Conservation (phyloP, 1,140 invertebrate species). For the Drosophila rufa region DNA sequence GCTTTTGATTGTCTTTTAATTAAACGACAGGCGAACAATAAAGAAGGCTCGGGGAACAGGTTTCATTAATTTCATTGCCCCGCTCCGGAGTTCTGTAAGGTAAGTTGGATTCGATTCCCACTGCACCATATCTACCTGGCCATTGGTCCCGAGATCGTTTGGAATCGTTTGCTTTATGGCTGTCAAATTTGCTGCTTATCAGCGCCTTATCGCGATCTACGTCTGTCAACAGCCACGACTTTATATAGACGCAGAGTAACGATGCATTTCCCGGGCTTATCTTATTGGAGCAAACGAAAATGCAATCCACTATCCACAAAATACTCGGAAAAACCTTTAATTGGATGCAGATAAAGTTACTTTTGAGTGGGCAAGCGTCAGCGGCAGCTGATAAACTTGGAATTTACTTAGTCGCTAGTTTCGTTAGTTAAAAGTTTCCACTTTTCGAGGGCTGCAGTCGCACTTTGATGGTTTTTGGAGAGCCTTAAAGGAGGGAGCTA, state of each 20-base stretch:
- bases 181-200: constrained; percentile 81
- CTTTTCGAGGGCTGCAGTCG: constrained; percentile 14
- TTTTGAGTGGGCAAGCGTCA: constrained; percentile 46
- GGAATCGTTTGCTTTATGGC: constrained; percentile 62
- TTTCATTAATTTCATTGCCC: constrained; percentile 59
- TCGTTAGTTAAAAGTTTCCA: constrained; percentile 19
- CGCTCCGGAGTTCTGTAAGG: not conserved
- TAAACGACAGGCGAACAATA: constrained; percentile 71
- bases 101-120: constrained; percentile 35
- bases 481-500: not conserved
- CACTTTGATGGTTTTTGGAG: not conserved
- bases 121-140: constrained; percentile 55
- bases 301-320: constrained; percentile 31
- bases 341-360: constrained; percentile 60
- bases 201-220: constrained; percentile 54
- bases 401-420: constrained; percentile 37
- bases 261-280: constrained; percentile 57
- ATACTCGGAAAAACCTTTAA: constrained; percentile 55
- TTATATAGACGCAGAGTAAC: constrained; percentile 14
- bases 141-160: constrained; percentile 6
- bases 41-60: constrained; percentile 63
- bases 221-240: constrained; percentile 61
- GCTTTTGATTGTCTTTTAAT: constrained; percentile 81
- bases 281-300: constrained; percentile 59
- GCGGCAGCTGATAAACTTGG: constrained; percentile 48